Conservation (phyloP, 2,888 invertebrate genomes). For the Drosophila flavopinicola region DNA sequence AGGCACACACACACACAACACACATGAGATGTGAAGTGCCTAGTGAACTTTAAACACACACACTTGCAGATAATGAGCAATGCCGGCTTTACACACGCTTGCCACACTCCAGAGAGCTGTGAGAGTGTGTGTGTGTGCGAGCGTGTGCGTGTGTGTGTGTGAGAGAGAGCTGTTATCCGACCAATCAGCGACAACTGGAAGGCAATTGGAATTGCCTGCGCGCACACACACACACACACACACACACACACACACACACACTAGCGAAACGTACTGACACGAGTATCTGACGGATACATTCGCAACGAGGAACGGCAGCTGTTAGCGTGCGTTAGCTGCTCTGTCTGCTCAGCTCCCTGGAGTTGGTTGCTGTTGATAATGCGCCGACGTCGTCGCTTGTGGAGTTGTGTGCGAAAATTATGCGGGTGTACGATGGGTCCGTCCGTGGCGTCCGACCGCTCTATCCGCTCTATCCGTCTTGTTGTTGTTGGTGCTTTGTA, state of each 20-base stretch:
- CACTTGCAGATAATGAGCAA: constrained; percentile 39
- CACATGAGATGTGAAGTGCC: constrained; percentile 11
- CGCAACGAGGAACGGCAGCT: constrained; percentile 22
- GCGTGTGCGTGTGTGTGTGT: constrained; percentile 23
- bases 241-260: constrained; percentile 13
- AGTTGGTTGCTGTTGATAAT: constrained; percentile 51
- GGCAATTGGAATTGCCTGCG: constrained; percentile 37
- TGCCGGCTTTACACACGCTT: constrained; percentile 31
- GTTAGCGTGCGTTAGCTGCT: no score
- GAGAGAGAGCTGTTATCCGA: constrained; percentile 64
- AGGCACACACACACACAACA: constrained; percentile 21
- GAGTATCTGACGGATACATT: constrained; percentile 58
- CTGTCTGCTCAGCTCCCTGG: constrained; percentile 39
- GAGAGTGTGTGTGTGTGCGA: not conserved
- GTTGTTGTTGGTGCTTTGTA: constrained; percentile 72
- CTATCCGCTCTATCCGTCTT: constrained; percentile 17
- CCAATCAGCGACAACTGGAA: constrained; percentile 68
- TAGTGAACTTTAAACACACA: not conserved
- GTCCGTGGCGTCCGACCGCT: constrained; percentile 15
- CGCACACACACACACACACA: constrained; percentile 16
- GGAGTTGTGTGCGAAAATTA: constrained; percentile 78
- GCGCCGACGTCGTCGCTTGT: constrained; percentile 58
- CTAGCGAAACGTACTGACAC: constrained; percentile 1
- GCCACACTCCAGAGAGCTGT: constrained; percentile 32
- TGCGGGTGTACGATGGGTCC: constrained; percentile 68